phyloP scores from a whole-genome alignment of 2,113 vertebrate genomes.

The Chrysochloris asiatica region DNA sequence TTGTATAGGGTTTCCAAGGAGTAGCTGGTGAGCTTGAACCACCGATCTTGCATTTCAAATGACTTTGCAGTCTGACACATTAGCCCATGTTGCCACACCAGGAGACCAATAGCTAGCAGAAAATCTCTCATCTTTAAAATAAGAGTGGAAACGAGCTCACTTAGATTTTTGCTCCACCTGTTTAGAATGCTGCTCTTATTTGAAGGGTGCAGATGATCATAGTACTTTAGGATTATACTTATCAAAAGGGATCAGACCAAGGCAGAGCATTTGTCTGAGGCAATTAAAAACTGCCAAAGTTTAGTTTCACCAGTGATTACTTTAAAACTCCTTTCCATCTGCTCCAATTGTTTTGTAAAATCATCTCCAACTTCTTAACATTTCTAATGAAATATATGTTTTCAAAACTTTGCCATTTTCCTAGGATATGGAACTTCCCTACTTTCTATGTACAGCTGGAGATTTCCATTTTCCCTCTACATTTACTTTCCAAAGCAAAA shows the following conservation, averaged over 20 bases:
- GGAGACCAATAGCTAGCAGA: background rate
- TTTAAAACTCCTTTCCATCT: slow-evolving; percentile 23
- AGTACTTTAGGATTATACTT: background rate
- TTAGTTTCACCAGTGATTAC: slow-evolving; percentile 2
- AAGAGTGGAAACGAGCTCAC: background rate
- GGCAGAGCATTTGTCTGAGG: too few relatives aligned
- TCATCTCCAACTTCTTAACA: background rate
- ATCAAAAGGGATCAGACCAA: too few relatives aligned
- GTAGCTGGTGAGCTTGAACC: too few relatives aligned
- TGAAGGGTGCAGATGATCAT: background rate
- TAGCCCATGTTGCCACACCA: too few relatives aligned
- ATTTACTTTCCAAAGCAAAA: slow-evolving; percentile 38
- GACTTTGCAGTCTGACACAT: too few relatives aligned
- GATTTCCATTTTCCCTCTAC: slow-evolving; percentile 22
- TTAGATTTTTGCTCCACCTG: background rate
- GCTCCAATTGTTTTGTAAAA: slow-evolving; percentile 1
- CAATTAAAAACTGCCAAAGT: too few relatives aligned
- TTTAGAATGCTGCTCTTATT: background rate
- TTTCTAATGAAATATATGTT: slow-evolving; percentile 27
- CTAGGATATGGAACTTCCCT: background rate
- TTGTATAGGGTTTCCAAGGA: too few relatives aligned
- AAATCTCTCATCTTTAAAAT: slow-evolving; percentile 24
- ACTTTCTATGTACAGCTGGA: background rate
- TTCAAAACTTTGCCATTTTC: background rate
- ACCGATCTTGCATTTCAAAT: too few relatives aligned